Evolutionary conservation across 2,888 invertebrate species (phyloP).

Genomic region (Prosapia bicincta): DNA sequence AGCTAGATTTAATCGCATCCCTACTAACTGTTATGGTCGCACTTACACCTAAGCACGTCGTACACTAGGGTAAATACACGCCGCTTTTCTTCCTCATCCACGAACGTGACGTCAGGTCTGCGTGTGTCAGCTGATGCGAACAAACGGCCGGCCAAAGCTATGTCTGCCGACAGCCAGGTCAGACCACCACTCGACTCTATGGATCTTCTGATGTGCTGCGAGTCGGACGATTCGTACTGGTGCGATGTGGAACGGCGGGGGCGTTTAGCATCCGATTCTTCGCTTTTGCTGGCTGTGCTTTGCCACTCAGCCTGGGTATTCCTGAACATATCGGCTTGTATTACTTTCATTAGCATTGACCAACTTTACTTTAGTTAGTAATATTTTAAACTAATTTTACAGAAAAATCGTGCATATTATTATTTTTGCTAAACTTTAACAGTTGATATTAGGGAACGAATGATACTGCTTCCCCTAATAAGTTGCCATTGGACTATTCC

Average conservation of each 20-base stretch:
- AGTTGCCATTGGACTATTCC: too few species aligned
- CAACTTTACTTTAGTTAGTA: too few species aligned
- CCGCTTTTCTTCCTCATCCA: conserved; percentile 69
- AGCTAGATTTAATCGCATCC: too few species aligned
- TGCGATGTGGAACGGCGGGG: conserved; percentile 9
- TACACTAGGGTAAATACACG: conserved; percentile 69
- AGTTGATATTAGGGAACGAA: too few species aligned
- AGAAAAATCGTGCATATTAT: too few species aligned
- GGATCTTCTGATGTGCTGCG: neutral
- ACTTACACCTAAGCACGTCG: conserved; percentile 70
- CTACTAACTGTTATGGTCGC: too few species aligned
- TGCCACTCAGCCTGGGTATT: neutral
- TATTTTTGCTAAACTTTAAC: too few species aligned
- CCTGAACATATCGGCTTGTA: neutral
- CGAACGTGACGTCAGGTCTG: conserved; percentile 57
- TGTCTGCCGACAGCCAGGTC: conserved; percentile 17
- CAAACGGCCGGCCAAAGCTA: conserved; percentile 42
- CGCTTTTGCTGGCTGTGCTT: neutral
- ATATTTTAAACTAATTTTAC: too few species aligned
- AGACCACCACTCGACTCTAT: conserved; percentile 13
- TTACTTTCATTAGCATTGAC: too few species aligned
- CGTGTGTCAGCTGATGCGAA: conserved; percentile 49
- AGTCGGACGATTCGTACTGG: neutral
- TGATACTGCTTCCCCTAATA: too few species aligned
- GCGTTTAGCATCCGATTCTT: conserved; percentile 19